Percentiles rank a stretch among this genome's conserved stretches.
Evolutionary conservation across 2,888 invertebrate genomes (phyloP).

Genomic region (Chesias legatella): DNA sequence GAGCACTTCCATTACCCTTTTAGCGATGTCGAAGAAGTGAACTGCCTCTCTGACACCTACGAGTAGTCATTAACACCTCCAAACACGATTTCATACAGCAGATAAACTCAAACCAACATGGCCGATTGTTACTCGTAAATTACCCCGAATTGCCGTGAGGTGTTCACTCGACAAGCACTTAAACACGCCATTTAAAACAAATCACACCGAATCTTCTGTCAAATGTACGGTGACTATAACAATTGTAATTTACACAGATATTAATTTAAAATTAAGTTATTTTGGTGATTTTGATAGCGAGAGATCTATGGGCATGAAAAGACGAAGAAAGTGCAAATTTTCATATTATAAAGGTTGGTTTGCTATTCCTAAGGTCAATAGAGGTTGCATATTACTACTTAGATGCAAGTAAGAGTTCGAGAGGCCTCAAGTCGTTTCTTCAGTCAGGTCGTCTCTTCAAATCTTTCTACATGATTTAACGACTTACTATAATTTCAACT

Average conservation of each 20-base stretch:
- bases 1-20: constrained; percentile 6
- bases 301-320: too few relatives aligned
- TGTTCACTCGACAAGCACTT: constrained; percentile 33
- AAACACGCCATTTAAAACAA: constrained; percentile 36
- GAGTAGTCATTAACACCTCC: constrained; percentile 13
- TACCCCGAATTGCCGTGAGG: constrained; percentile 31
- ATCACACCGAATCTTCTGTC: constrained; percentile 17
- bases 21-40: neutral
- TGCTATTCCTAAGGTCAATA: too few relatives aligned
- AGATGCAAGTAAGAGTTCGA: too few relatives aligned
- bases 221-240: constrained; percentile 27
- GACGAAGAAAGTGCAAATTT: too few relatives aligned
- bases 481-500: too few relatives aligned
- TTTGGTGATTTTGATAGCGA: too few relatives aligned
- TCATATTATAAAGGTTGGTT: too few relatives aligned
- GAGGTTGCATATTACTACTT: too few relatives aligned
- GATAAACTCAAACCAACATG: constrained; percentile 30
- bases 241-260: constrained; percentile 5
- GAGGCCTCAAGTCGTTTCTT: too few relatives aligned
- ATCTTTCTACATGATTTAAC: too few relatives aligned
- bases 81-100: constrained; percentile 15
- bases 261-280: too few relatives aligned
- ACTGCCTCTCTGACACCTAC: constrained; percentile 14
- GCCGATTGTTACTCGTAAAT: constrained; percentile 37
- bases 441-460: too few relatives aligned